Percentiles rank a stretch among this genome's conserved stretches.
Evolutionary conservation across 2,888 invertebrate genomes (phyloP).

Genomic region (Meteorus colon): DNA sequence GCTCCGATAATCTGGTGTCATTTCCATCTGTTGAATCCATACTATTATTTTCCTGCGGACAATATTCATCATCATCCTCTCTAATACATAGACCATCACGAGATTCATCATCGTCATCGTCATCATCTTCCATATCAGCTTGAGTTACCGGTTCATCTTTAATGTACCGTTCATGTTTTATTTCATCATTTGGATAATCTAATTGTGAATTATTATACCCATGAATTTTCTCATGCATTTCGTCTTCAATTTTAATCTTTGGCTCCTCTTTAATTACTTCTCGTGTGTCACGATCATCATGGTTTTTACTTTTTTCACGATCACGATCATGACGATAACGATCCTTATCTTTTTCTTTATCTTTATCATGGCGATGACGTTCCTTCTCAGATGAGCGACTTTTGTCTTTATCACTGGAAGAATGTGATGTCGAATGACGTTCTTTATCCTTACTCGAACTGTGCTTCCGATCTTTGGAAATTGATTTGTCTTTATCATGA

Average conservation of each 20-base stretch:
- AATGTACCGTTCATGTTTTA: slow-evolving; percentile 3
- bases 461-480: slow-evolving; percentile 69
- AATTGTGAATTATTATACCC: slow-evolving; percentile 40
- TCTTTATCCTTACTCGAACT: slow-evolving; percentile 66
- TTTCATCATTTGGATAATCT: slow-evolving; percentile 44
- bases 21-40: slow-evolving; percentile 66
- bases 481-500: slow-evolving; percentile 68
- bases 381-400: slow-evolving; percentile 70
- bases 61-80: slow-evolving; percentile 67
- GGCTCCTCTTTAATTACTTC: slow-evolving; percentile 59
- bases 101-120: slow-evolving; percentile 69
- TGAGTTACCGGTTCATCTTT: slow-evolving; percentile 48
- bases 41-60: slow-evolving; percentile 76
- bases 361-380: slow-evolving; percentile 68
- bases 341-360: slow-evolving; percentile 68
- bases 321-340: slow-evolving; percentile 70
- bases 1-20: slow-evolving; percentile 68
- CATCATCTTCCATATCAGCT: slow-evolving; percentile 72
- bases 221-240: slow-evolving; percentile 26
- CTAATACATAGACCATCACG: slow-evolving; percentile 74
- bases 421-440: slow-evolving; percentile 65
- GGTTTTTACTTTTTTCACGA: slow-evolving; percentile 66
- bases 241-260: slow-evolving; percentile 63
- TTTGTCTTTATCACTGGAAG: slow-evolving; percentile 64
- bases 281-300: slow-evolving; percentile 75